phyloP scores from a whole-genome alignment of 1,140 invertebrate genomes.

The Danaus melanippus region DNA sequence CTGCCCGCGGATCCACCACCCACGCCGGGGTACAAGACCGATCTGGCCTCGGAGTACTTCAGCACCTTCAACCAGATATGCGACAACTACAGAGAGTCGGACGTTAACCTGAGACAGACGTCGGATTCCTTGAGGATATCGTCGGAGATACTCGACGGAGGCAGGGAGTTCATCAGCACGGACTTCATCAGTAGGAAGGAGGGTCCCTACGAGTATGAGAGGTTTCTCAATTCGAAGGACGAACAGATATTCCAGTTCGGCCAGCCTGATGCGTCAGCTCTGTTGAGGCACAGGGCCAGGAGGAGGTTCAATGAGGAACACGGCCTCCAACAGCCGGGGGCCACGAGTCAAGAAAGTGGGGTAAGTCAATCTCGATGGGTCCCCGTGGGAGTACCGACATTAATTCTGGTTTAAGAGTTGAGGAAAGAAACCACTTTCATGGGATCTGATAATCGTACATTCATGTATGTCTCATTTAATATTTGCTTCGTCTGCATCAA shows the following conservation, averaged over 20 bases:
- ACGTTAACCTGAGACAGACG: conserved; percentile 43
- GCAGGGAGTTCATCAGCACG: conserved; percentile 49
- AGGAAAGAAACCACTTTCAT: too few relatives aligned
- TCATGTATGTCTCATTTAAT: too few relatives aligned
- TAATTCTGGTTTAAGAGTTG: too few relatives aligned
- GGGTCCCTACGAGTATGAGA: conserved; percentile 27
- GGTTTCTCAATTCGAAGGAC: conserved; percentile 40
- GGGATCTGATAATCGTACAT: too few relatives aligned
- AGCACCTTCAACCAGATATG: conserved; percentile 65
- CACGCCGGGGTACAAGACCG: conserved; percentile 34
- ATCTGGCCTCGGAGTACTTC: conserved; percentile 58
- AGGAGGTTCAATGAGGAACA: conserved; percentile 55
- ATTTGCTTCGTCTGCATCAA: too few relatives aligned
- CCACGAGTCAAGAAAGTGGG: conserved; percentile 62
- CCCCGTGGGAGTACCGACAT: too few relatives aligned
- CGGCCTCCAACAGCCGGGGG: conserved; percentile 45
- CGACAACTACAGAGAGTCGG: conserved; percentile 53
- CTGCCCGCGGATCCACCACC: conserved; percentile 56
- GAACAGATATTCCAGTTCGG: conserved; percentile 60
- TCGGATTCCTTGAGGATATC: conserved; percentile 50
- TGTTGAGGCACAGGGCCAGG: conserved; percentile 50
- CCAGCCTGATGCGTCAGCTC: conserved; percentile 56
- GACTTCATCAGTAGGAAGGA: conserved; percentile 35
- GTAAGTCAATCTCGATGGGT: conserved; percentile 31
- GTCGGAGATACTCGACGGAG: conserved; percentile 54